Base-by-base conservation (phyloP, 2,888 invertebrate genomes). In the Anaspis maculata region DNA sequence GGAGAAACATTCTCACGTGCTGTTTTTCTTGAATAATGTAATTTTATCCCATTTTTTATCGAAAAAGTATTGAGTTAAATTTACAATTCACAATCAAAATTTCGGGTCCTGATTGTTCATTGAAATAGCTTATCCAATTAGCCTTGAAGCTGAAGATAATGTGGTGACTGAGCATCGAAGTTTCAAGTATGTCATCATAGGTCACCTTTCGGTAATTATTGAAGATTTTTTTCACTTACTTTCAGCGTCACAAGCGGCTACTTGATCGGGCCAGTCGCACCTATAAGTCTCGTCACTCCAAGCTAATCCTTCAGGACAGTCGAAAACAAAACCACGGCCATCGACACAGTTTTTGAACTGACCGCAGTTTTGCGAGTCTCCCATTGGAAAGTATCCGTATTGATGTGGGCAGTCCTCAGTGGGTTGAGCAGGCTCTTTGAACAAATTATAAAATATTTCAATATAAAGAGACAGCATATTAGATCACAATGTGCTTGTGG, bases 251-350 rank as follows among this genome's bases (percentile, higher is more conserved):
- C 88, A 89, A 34, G 80, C 79, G 3, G 74, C 61, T 0, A 87
- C 88, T 61, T 82, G 76, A 66, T 90, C 90, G 3, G 89, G 86
- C 88, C 88, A 90, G 42, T 90, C 87, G 59, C 90, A 90, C 31
- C 80, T 74, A 57, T 86, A 84, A 6, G 71, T 73, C 7, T 73
- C 74, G 2, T 76, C 69, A 30, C 54, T 56, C 42, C 52, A 57
- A 5, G 88, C 88, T 30, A 90, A 68, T 13, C 89, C 89, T 52
- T 84, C 87, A 0, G 89, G 89, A 54, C 90, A 90, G 43, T 79
- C 74, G 51, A 86, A 77, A 23, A 78, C 68, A 47, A 60, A 67
- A 2, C 79, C 83, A 3, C 75, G 71, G n/a, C 90, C 90, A 28
- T 77, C 77, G 2, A 79, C 87, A 51, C 89, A 90, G 56, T 79